Percentiles rank a stretch among this genome's conserved stretches.
Conservation (phyloP, 2,888 invertebrate genomes). For the Saturnia pavonia region DNA sequence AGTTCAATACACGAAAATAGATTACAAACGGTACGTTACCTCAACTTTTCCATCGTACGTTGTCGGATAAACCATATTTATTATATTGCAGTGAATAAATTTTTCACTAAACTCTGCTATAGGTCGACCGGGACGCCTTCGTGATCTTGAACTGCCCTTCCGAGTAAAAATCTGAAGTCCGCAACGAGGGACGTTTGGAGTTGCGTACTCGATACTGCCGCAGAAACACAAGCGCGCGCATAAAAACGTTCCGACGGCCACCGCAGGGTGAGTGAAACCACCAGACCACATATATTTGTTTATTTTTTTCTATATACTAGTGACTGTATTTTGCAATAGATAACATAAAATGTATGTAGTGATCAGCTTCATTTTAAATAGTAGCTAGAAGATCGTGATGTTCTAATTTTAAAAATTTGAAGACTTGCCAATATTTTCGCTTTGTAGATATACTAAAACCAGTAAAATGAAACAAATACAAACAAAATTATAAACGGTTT, state of each 20-base stretch:
- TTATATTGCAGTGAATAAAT: conserved; percentile 46
- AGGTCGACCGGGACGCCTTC: conserved; percentile 61
- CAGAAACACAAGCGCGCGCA: conserved; percentile 67
- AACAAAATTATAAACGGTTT: conserved; percentile 1
- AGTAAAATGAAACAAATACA: conserved; percentile 9
- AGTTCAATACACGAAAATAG: conserved; percentile 44
- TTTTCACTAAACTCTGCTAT: conserved; percentile 54
- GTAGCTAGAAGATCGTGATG: conserved; percentile 11
- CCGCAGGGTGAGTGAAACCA: conserved; percentile 55
- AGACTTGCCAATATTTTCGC: conserved; percentile 54
- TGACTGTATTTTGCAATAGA: conserved; percentile 18
- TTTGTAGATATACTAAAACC: neutral
- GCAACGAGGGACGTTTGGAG: conserved; percentile 58
- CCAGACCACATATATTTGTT: conserved; percentile 44
- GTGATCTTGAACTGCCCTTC: conserved; percentile 82
- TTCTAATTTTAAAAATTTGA: conserved; percentile 66
- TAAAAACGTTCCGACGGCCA: conserved; percentile 49
- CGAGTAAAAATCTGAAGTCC: conserved; percentile 67
- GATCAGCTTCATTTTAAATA: conserved; percentile 15
- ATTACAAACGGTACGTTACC: conserved; percentile 47
- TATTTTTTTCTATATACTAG: conserved; percentile 28
- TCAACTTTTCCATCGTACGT: conserved; percentile 67
- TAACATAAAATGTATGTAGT: conserved; percentile 15
- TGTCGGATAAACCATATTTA: conserved; percentile 74
- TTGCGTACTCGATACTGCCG: conserved; percentile 63